Percentiles rank a stretch among this genome's conserved stretches.
Evolutionary conservation across 2,888 invertebrate species (phyloP).

Genomic region (Aspidiotus destructor): DNA sequence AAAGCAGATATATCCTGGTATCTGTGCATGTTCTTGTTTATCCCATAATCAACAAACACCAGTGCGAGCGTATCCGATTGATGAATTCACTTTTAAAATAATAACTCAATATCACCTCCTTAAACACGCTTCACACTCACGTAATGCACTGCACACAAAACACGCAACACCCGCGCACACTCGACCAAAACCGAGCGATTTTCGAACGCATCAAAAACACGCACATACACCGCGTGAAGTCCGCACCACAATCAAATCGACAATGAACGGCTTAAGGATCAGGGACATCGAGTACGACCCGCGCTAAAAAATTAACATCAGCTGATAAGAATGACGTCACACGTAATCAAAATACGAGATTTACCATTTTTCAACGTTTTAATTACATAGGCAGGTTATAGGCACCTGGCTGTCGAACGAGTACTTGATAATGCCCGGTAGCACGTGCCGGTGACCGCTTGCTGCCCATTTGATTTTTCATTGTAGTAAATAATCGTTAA

Average conservation of each 20-base stretch:
- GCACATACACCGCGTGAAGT: neutral
- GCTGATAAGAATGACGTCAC: conserved; percentile 16
- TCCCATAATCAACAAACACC: conserved; percentile 12
- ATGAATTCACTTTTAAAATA: no score
- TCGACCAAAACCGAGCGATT: neutral
- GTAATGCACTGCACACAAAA: neutral
- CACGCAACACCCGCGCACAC: conserved; percentile 1
- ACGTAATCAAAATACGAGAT: neutral
- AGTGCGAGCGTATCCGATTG: neutral
- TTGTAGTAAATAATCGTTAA: no score
- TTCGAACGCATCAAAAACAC: neutral
- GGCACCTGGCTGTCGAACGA: no score
- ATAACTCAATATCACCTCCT: no score
- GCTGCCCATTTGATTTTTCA: no score
- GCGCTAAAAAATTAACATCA: conserved; percentile 2
- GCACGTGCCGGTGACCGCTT: no score
- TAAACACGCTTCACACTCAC: neutral
- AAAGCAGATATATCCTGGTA: conserved; percentile 19
- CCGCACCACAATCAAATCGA: neutral
- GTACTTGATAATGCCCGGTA: no score
- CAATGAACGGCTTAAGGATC: conserved; percentile 12
- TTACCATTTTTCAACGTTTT: neutral
- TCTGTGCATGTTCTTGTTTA: conserved; percentile 19
- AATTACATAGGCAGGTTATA: neutral
- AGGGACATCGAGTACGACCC: conserved; percentile 9